Conservation (phyloP, 2,888 invertebrate species). For the Eulithis prunata region DNA sequence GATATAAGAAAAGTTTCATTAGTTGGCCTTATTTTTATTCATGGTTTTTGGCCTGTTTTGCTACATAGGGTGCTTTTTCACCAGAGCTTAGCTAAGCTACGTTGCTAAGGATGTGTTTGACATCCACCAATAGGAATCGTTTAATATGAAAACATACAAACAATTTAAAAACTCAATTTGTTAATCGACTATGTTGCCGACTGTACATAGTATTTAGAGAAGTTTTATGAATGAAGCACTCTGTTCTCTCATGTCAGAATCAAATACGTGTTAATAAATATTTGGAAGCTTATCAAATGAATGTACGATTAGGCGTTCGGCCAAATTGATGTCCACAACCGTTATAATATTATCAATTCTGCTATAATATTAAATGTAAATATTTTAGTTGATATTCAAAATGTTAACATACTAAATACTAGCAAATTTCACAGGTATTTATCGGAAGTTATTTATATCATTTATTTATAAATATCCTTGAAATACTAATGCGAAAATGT, state of each 20-base stretch:
- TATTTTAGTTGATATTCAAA: not conserved
- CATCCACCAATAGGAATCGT: too few relatives aligned
- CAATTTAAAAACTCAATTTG: too few relatives aligned
- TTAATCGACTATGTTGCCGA: too few relatives aligned
- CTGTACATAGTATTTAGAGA: not conserved
- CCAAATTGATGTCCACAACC: slow-evolving; percentile 37
- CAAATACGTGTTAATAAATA: slow-evolving; percentile 26
- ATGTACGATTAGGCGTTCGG: slow-evolving; percentile 34
- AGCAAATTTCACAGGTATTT: not conserved
- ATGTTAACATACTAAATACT: too few relatives aligned
- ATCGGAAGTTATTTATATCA: not conserved
- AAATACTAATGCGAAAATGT: not conserved
- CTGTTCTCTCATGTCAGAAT: slow-evolving; percentile 12
- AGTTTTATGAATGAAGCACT: slow-evolving; percentile 16
- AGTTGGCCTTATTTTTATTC: too few relatives aligned
- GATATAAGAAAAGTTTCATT: too few relatives aligned
- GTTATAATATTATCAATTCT: slow-evolving; percentile 24
- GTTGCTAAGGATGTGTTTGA: too few relatives aligned
- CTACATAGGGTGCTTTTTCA: too few relatives aligned
- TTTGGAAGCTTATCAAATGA: slow-evolving; percentile 33
- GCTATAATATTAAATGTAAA: not conserved
- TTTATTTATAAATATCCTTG: slow-evolving; percentile 1
- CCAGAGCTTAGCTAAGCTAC: too few relatives aligned
- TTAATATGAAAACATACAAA: too few relatives aligned
- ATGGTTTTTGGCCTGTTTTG: too few relatives aligned